Percentiles rank a stretch among this genome's conserved stretches.
phyloP scores from a whole-genome alignment of 2,113 vertebrate species.

The Rhinolophus sinicus region DNA sequence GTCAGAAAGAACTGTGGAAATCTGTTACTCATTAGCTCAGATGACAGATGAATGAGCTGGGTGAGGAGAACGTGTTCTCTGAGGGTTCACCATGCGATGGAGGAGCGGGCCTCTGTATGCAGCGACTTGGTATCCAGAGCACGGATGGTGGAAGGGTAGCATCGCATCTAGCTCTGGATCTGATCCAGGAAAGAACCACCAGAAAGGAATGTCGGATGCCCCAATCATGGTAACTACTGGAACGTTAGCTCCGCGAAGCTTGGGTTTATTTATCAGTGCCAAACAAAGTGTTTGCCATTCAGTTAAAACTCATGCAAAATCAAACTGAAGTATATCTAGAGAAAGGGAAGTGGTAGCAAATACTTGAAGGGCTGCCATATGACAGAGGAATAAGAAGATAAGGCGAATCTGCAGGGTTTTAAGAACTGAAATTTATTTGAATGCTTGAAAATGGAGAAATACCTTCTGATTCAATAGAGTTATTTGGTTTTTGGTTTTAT shows the following conservation, averaged over 20 bases:
- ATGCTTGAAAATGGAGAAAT: not conserved
- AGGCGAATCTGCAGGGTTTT: not conserved
- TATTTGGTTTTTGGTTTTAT: constrained; percentile 10
- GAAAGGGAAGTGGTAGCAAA: not conserved
- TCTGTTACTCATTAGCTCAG: not conserved
- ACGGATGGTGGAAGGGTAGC: accelerated
- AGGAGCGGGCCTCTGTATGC: not conserved
- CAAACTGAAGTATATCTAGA: not conserved
- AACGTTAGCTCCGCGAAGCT: not conserved
- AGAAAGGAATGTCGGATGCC: not conserved
- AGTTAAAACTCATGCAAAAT: not conserved
- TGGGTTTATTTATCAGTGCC: not conserved
- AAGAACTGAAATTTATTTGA: not conserved
- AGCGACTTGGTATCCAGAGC: not conserved
- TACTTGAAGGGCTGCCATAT: not conserved
- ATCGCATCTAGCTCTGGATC: not conserved
- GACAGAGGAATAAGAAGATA: not conserved
- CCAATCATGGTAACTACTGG: no score
- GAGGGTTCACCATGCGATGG: not conserved
- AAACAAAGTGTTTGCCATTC: not conserved
- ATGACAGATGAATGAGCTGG: not conserved
- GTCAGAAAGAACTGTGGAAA: not conserved
- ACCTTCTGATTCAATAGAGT: not conserved
- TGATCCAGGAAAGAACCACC: not conserved
- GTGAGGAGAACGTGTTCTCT: not conserved